phyloP scores from a whole-genome alignment of 2,888 invertebrate genomes.

The Sminthurinus aureus region DNA sequence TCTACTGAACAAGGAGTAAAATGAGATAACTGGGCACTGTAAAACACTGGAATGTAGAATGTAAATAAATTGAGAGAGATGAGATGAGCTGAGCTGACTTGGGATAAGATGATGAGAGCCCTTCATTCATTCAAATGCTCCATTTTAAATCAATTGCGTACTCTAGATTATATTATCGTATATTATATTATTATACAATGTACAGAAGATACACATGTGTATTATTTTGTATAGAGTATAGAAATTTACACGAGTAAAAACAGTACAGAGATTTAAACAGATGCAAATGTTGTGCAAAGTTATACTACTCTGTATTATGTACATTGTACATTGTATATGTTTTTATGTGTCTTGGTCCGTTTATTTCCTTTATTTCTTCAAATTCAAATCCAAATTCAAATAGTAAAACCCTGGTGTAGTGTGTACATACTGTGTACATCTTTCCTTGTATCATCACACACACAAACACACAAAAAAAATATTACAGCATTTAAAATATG shows the following conservation, averaged over 20 bases:
- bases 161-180: not conserved
- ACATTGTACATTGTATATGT: no score
- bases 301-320: not conserved
- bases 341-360: not conserved
- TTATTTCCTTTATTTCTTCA: not conserved
- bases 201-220: no score
- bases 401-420: not conserved
- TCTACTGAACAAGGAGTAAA: not conserved
- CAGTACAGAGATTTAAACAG: not conserved
- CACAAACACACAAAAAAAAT: no score
- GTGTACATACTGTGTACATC: not conserved
- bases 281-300: not conserved
- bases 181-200: no score
- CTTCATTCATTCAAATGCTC: not conserved
- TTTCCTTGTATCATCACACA: not conserved
- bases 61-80: not conserved
- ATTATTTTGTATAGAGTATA: no score
- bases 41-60: not conserved
- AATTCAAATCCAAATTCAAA: not conserved
- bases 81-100: not conserved
- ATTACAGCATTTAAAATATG: no score
- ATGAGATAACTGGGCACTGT: not conserved
- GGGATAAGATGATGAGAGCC: not conserved
- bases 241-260: no score
- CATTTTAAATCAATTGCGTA: not conserved